Base-by-base conservation (phyloP, 2,113 vertebrate species). In the Copsychus sechellarum region DNA sequence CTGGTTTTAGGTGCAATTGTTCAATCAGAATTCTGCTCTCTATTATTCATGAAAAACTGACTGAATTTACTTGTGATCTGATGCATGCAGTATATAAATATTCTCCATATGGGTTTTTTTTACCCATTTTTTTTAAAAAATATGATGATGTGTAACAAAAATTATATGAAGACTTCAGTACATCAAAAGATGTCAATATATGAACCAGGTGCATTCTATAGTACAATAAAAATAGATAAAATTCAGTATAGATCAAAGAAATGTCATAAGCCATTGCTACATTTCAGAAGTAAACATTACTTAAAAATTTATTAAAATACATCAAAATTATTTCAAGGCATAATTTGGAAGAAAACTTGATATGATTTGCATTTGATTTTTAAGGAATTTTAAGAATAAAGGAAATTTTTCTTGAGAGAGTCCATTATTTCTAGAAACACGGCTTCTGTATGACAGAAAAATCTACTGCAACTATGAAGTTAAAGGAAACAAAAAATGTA, bases 111-210 rank as follows among this genome's bases (percentile, higher is more conserved):
- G 36, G 18, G 9, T 38, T 25, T n/a, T 91, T 95, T 94, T 91
- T 64, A 84, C 80, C 25, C n/a, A 14, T 81, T 81, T 95, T 88
- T 60, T 18, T 4, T 22, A 14, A 47, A 86, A 42, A 82, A 42
- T 64, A 64, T 3, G 85, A 60, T 3, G 87, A 65, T 45, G 34
- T 73, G 91, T 34, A 95, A 57, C 53, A 92, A 87, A 89, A 96
- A 80, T 85, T 94, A 43, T 82, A 85, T 67, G 88, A 95, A 96
- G 73, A 40, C 74, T 88, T 91, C 88, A 92, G 72, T 60, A 95
- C 94, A 95, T 97, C 91, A 96, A 96, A 95, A 93, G 94, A 80
- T 97, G 88, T 95, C 95, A 95, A 94, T 96, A 95, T 36, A 61
- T 86, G 86, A 89, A 92, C 79, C 7, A 82, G 61, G 54, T 71